Base-by-base conservation (phyloP, 2,113 vertebrate species). In the Maccullochella peelii region DNA sequence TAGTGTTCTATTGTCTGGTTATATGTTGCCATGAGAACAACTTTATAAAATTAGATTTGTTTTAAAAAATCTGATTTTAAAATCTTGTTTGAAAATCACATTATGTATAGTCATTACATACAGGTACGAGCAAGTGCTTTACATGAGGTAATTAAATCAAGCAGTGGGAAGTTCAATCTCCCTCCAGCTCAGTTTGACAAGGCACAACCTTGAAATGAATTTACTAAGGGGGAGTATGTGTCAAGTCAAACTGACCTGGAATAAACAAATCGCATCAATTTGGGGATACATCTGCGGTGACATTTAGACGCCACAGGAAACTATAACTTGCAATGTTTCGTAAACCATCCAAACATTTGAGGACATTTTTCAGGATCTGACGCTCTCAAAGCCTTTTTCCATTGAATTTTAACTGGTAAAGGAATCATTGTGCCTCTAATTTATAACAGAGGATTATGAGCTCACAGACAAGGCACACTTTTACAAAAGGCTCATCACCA, bases 221-320 rank as follows among this genome's bases (percentile, higher is more conserved):
- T 47, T 30, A 38, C 61, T 72, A 8, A 52, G 55, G 2, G 40
- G n/a, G 44, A 47, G 44, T 68, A 38, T 54, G 30, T 33, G 23
- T 55, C 47, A 66, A 2, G 75, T 73, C 57, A 73, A 73, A 69
- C 25, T 70, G 25, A 68, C 14, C 27, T 74, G 40, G 6, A 71
- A 71, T 71, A 71, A 80, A 76, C 38, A 83, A 85, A 69, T 11
- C n/a, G n/a, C n/a, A n/a, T n/a, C n/a, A n/a, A 71, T 70, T 27
- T 71, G 38, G 12, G 15, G 11, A 6, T 67, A 50, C 27, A 18
- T 70, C 40, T 82, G 50, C 4, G 15, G 20, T n/a, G 52, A 33
- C 40, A 25, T 6, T 33, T 49, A 9, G 25, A 25, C 20, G 3
- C 14, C 65, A 72, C 25, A 69, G 85, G 73, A 84, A 84, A 82